Base-by-base conservation (phyloP, 2,888 invertebrate genomes). In the Crematogaster levior region DNA sequence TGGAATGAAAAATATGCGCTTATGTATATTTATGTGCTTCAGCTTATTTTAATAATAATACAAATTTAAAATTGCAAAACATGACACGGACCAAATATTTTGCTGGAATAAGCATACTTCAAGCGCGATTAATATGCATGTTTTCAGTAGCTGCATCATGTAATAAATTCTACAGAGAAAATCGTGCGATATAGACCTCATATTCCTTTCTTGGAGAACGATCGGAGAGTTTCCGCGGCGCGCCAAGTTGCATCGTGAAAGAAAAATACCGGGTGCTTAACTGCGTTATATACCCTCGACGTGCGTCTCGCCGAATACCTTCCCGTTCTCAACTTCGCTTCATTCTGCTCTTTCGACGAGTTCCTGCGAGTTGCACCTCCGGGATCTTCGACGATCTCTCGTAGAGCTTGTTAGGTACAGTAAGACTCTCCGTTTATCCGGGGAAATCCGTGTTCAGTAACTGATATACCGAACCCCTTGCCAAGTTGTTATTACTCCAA, bases 251-350 rank as follows among this genome's bases (percentile, higher is more conserved):
- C 43, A 68, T 43, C 46, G 75, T 18, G 77, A 77, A 58, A 51
- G 77, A 73, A 61, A 81, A 77, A 73, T 81, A 81, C 30, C 68
- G 51, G 75, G 61, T 68, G 63, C 73, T 86, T 81, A 86, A 86
- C 75, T 46, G 73, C 80, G 53, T 86, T 86, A 85, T 73, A 70
- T 3, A 15, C 18, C 51, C n/a, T n/a, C 61, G 56, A 46, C 18
- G 75, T 46, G 53, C 27, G 60, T 63, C 73, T 61, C 56, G 37
- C 48, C 27, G 56, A 65, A 81, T 85, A 81, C 79, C 81, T 68
- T 70, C n/a, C 70, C 56, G 51, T 70, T 73, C 60, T 63, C 66
- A 58, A 51, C 79, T 70, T 30, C 46, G n/a, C n/a, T 53, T 40
- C 15, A 27, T 24, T 21, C 27, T 4, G 37, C n/a, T 30, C 18